A percentile compares a stretch with the other conserved stretches of the same genome.
phyloP scores from a whole-genome alignment of 2,797 vertebrate genomes.

The Pygocentrus nattereri region DNA sequence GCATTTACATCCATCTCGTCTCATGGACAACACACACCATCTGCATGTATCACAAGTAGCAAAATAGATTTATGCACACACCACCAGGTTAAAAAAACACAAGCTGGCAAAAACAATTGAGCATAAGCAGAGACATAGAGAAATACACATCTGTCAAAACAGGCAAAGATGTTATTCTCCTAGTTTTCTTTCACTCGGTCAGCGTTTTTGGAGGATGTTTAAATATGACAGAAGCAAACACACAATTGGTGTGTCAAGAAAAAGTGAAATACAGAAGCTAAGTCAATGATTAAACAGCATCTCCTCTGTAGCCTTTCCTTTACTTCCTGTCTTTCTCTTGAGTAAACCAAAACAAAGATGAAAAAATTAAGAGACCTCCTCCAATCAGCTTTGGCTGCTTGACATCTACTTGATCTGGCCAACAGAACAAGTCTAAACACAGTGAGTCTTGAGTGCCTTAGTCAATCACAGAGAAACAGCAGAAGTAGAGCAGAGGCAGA shows the following conservation, averaged over 20 bases:
- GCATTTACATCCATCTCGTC: not conserved
- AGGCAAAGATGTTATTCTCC: not conserved
- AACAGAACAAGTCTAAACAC: slow-evolving; percentile 9
- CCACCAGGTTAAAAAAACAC: not conserved
- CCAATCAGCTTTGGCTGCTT: slow-evolving; percentile 43
- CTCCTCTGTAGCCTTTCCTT: slow-evolving; percentile 62
- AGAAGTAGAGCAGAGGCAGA: not conserved
- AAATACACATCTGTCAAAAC: not conserved
- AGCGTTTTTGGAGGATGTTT: not conserved
- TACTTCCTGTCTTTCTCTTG: slow-evolving; percentile 51
- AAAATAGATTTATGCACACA: slow-evolving; percentile 7
- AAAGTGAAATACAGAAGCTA: not conserved
- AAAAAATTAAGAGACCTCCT: slow-evolving; percentile 18
- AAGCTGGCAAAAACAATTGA: not conserved
- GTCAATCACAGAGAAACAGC: slow-evolving; percentile 43
- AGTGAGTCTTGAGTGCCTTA: not conserved
- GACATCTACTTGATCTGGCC: slow-evolving; percentile 61
- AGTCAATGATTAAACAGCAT: not conserved
- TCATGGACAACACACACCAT: slow-evolving; percentile 12
- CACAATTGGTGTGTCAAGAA: not conserved
- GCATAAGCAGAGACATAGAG: not conserved
- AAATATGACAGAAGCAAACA: not conserved
- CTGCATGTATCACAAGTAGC: not conserved
- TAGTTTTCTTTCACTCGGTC: not conserved
- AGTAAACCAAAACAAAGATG: slow-evolving; percentile 49